Base-by-base conservation (phyloP, 1,140 invertebrate species). In the Heterodera carotae region DNA sequence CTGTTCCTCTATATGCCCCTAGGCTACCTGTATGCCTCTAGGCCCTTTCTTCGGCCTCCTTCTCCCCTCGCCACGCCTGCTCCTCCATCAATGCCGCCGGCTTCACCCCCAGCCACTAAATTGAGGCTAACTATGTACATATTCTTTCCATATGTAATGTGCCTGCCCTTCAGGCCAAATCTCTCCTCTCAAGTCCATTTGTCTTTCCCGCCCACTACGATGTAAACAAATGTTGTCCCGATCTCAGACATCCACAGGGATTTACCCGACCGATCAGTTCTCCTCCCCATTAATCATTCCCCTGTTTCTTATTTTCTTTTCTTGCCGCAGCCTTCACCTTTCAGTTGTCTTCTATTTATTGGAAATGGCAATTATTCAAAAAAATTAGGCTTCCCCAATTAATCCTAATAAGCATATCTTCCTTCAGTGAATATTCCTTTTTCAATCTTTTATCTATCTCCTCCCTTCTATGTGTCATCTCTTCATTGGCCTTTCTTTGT, bases 141-240 rank as follows among this genome's bases (percentile, higher is more conserved):
- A n/a, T n/a, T n/a, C n/a, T n/a, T n/a, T 53, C 48, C 22, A 22
- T 53, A 4, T 53, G 15, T 53, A 53, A 53, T 53, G 39, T 15
- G 48, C 48, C 18, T 53, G 48, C 4, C 48, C 48, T 22, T 53
- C 48, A 18, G 48, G 48, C 48, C 48, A 53, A 53, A 53, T 53
- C 48, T 53, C 22, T 53, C 48, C 48, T 53, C 22, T 18, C 48
- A 53, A 53, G 48, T 53, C 62, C n/a, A 66, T 66, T 66, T 66
- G 62, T 66, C 62, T 66, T 66, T 18, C 27, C 62, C 62, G 22
- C 25, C 48, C 18, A 10, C 48, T 53, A 18, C 62, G 62, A 66
- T 66, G 62, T 66, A 66, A 66, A 66, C 62, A 66, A 66, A 66
- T 66, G 62, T 66, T 66, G 62, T 66, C 27, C 27, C 62, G 1